phyloP scores from a whole-genome alignment of 2,888 invertebrate species.

The Gnatocerus cornutus region DNA sequence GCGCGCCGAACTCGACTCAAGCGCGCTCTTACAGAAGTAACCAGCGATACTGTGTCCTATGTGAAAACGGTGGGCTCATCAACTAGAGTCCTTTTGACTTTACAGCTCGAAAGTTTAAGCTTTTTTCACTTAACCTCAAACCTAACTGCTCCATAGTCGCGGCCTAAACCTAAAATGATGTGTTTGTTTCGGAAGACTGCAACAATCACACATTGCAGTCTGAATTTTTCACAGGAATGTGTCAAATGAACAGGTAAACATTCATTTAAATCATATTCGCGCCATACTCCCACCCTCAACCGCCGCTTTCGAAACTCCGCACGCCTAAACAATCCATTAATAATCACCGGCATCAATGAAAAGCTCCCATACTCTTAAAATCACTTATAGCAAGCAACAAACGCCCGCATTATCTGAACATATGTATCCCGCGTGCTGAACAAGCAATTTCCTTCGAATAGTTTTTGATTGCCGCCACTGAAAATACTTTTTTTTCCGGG shows the following conservation, averaged over 20 bases:
- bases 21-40: conserved; percentile 92
- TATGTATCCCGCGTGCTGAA: too few species aligned
- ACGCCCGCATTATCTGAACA: too few species aligned
- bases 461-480: too few species aligned
- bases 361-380: neutral
- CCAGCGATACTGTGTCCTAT: conserved; percentile 90
- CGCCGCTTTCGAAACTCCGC: conserved; percentile 33
- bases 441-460: too few species aligned
- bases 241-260: conserved; percentile 58
- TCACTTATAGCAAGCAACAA: too few species aligned
- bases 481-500: too few species aligned
- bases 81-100: conserved; percentile 63
- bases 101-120: conserved; percentile 60
- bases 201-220: conserved; percentile 47
- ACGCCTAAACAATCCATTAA: neutral
- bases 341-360: neutral
- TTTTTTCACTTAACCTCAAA: conserved; percentile 63
- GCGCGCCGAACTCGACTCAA: conserved; percentile 88
- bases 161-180: conserved; percentile 45
- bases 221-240: conserved; percentile 53
- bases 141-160: conserved; percentile 34
- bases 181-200: conserved; percentile 49
- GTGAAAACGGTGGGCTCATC: conserved; percentile 84
- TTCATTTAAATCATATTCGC: conserved; percentile 48
- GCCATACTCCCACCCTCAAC: conserved; percentile 34